Evolutionary conservation across 1,140 invertebrate species (phyloP).

Genomic region (Drosophila sulfurigaster): DNA sequence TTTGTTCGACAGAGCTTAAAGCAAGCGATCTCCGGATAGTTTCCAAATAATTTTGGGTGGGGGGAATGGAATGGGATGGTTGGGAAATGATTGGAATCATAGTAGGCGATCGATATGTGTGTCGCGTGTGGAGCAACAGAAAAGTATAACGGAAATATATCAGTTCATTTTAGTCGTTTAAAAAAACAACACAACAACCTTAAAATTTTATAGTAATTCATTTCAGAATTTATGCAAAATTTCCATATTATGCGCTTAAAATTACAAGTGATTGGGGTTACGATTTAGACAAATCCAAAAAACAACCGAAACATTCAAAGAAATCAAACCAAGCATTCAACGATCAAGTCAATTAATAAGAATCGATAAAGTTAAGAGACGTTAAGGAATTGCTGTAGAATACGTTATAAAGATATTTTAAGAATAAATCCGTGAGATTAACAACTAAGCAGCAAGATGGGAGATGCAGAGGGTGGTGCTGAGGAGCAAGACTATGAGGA

Average conservation of each 20-base stretch:
- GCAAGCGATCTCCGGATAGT: too few species aligned
- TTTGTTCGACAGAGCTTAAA: too few species aligned
- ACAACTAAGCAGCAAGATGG: constrained; percentile 33
- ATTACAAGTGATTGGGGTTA: constrained; percentile 28
- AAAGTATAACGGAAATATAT: constrained; percentile 12
- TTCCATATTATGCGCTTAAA: constrained; percentile 49
- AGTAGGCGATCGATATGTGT: constrained; percentile 3
- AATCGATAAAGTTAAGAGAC: not conserved
- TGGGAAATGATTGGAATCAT: not conserved
- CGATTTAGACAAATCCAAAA: constrained; percentile 15
- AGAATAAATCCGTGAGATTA: not conserved
- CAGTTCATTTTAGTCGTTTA: constrained; percentile 70
- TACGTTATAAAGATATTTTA: not conserved
- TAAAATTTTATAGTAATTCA: constrained; percentile 49
- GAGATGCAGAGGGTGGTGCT: constrained; percentile 51
- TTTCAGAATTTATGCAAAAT: constrained; percentile 57
- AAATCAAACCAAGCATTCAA: not conserved
- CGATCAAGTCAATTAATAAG: constrained; percentile 7
- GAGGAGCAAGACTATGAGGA: constrained; percentile 65
- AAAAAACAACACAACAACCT: constrained; percentile 46
- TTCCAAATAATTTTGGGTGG: too few species aligned
- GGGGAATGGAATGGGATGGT: not conserved
- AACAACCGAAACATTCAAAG: not conserved
- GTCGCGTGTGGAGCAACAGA: not conserved
- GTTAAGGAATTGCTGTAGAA: not conserved